Conservation (phyloP, 2,888 invertebrate genomes). For the Stratiomys singularior region DNA sequence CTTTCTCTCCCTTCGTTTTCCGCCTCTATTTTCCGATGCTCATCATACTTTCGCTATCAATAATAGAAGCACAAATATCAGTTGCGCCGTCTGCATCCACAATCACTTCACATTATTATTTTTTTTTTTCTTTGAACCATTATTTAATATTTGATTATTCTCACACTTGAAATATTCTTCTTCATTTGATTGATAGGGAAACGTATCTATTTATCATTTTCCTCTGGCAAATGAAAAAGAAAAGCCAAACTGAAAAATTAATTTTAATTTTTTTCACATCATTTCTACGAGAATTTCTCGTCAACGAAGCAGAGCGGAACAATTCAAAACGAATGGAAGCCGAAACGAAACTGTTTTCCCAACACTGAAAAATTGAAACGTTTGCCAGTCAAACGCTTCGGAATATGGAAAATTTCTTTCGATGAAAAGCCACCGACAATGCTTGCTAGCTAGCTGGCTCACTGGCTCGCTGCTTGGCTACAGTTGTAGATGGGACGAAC, state of each 20-base stretch:
- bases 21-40: background rate
- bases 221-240: too few species aligned
- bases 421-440: slow-evolving; percentile 21
- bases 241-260: too few species aligned
- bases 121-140: background rate
- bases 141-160: background rate
- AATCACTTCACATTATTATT: background rate
- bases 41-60: too few species aligned
- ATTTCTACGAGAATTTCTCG: background rate
- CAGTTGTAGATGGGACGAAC: too few species aligned
- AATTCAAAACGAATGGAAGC: slow-evolving; percentile 48
- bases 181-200: too few species aligned
- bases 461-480: background rate
- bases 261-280: background rate
- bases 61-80: too few species aligned
- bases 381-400: slow-evolving; percentile 18
- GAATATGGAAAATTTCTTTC: slow-evolving; percentile 2
- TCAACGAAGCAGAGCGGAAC: slow-evolving; percentile 30
- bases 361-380: slow-evolving; percentile 18
- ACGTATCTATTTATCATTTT: too few species aligned
- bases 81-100: background rate
- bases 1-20: background rate
- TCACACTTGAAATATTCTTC: too few species aligned
- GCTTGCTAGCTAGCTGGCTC: background rate
- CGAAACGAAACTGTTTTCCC: slow-evolving; percentile 47